These are phyloP conservation scores for Limulus polyphemus DNA, from an alignment of 2,888 invertebrate species.

Conservation along the genomic window DNA sequence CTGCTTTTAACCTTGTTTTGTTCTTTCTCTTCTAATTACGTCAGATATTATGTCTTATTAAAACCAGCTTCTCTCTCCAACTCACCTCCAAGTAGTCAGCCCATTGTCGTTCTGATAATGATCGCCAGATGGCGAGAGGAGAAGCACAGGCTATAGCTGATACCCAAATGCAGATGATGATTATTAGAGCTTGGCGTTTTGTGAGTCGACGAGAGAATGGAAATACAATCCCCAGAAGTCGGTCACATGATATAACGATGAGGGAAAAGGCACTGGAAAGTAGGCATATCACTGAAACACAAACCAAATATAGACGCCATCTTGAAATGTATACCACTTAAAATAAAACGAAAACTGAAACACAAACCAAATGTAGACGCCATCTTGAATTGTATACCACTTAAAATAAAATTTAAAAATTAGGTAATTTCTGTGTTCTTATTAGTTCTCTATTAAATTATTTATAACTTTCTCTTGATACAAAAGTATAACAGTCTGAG, in stretches of 20 bases:
- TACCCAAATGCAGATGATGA: slow-evolving; percentile 56
- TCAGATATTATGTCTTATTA: no score
- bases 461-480: no score
- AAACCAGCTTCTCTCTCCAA: not conserved
- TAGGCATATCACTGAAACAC: slow-evolving; percentile 49
- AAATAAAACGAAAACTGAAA: slow-evolving; percentile 41
- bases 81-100: slow-evolving; percentile 51
- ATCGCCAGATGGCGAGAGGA: slow-evolving; percentile 35
- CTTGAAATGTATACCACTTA: no score
- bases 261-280: slow-evolving; percentile 64
- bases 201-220: slow-evolving; percentile 57
- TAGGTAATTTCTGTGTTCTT: no score
- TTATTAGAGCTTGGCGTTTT: slow-evolving; percentile 48
- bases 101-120: slow-evolving; percentile 55
- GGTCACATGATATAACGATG: slow-evolving; percentile 64
- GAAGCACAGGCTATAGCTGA: slow-evolving; percentile 49
- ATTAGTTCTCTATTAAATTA: no score
- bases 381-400: no score
- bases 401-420: no score
- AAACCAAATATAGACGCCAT: no score
- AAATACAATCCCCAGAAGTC: slow-evolving; percentile 63
- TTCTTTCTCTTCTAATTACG: no score
- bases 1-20: no score
- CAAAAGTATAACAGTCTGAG: no score
- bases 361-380: no score